Evolutionary conservation across 2,113 vertebrate species (phyloP), one percentile per base, ranked within the genome.

Genomic region (Lepidothrix coronata): DNA sequence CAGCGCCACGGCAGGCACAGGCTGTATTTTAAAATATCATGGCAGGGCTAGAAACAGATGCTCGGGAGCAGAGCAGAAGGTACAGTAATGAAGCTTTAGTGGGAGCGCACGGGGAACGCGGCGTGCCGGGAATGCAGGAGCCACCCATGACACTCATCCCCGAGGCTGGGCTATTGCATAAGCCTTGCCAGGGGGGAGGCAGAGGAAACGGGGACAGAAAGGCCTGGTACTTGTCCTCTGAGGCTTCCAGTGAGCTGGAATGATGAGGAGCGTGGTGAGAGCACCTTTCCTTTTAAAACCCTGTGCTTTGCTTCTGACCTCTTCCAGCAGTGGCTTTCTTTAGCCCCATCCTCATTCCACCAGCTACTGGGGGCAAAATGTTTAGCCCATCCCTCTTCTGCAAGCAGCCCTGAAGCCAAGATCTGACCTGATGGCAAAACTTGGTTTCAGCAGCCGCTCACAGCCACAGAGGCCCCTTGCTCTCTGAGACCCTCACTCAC

Each of bases 41-140:
- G 90, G 70, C 88, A 83, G 85, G 93, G 95, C 92, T 93, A 15
- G 59, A 14, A 88, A 6, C 93, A 97, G 95, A 88, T 89, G 93
- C 95, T 93, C 1, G 2, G 88, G 94, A 88, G 88, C 48, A 2
- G 88, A 97, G 93, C 96, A 96, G 96, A 94, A 92, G 96, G 95
- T 75, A 14, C 79, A 8, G 90, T 15, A 25, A 80, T 8, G 91
- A 22, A 82, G 95, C 84, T 72, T 8, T 5, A 30, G 94, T 6
- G 33, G 93, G 87, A 95, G 79, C 31, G 4, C 52, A 31, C 2
- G 13, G 74, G 89, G 93, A 91, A 79, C 7, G 35, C 9, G 5
- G 54, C 31, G 66, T 93, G 94, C 94, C 0, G 7, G 51, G 44
- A 43, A 12, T 6, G 24, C 67, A 3, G 15, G 8, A 62, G 88